Conservation (phyloP, 92 coral and sea anemone genomes). For the Ricordea florida region DNA sequence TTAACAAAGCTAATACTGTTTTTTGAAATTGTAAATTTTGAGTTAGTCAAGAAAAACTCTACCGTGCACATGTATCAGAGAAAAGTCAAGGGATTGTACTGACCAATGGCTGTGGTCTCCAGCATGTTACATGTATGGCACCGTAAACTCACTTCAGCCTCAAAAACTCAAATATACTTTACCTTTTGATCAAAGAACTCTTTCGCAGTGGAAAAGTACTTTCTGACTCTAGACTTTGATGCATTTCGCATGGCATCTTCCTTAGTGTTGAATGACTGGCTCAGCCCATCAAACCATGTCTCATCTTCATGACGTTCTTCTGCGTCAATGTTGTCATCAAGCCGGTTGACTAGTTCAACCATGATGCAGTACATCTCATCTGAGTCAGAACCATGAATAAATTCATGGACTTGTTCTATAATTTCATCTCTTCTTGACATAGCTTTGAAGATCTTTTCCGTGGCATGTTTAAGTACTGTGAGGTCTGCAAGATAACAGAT, state of each 20-base stretch:
- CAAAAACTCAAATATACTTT: too few relatives aligned
- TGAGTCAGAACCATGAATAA: slow-evolving; percentile 64
- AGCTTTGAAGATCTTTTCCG: slow-evolving; percentile 74
- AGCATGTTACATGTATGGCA: too few relatives aligned
- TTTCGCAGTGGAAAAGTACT: slow-evolving; percentile 72
- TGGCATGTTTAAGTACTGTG: slow-evolving; percentile 73
- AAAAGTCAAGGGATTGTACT: too few relatives aligned
- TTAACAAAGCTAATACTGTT: too few relatives aligned
- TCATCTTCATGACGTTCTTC: slow-evolving; percentile 82
- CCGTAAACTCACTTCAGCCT: too few relatives aligned
- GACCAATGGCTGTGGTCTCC: too few relatives aligned
- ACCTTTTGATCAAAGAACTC: slow-evolving; percentile 90
- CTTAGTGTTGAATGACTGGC: slow-evolving; percentile 68
- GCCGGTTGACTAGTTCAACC: slow-evolving; percentile 76
- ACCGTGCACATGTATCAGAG: too few relatives aligned
- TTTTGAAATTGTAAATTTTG: too few relatives aligned
- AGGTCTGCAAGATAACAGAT: slow-evolving; percentile 52
- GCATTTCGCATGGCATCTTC: slow-evolving; percentile 71
- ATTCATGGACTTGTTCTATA: slow-evolving; percentile 57
- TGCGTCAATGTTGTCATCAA: slow-evolving; percentile 81
- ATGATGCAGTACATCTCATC: slow-evolving; percentile 75
- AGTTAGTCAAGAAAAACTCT: too few relatives aligned
- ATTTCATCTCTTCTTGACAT: slow-evolving; percentile 63
- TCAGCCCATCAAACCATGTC: slow-evolving; percentile 88
- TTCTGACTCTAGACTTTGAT: slow-evolving; percentile 84